Evolutionary conservation across 2,797 vertebrate genomes (phyloP).

Genomic region (Vespertilio murinus): DNA sequence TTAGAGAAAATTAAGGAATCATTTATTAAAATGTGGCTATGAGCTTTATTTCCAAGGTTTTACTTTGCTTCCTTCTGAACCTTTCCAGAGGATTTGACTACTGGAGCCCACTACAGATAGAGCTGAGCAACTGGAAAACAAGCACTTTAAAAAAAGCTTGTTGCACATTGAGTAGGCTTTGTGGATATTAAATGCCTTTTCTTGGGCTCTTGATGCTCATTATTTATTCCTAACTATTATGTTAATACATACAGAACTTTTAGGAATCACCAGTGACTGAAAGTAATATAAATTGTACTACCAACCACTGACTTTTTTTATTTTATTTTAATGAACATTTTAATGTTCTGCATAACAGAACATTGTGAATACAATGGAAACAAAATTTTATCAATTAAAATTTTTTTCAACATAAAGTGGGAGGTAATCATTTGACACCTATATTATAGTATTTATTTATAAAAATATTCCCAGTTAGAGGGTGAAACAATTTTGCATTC

Average conservation of each 20-base stretch:
- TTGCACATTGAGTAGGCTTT: not conserved
- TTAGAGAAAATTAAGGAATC: not conserved
- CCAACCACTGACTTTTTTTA: not conserved
- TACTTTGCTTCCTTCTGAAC: not conserved
- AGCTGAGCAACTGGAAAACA: not conserved
- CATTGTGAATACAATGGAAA: slow-evolving; percentile 94
- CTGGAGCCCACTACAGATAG: not conserved
- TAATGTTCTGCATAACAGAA: slow-evolving; percentile 97
- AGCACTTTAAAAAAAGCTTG: not conserved
- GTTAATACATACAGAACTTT: slow-evolving; percentile 42
- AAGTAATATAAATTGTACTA: not conserved
- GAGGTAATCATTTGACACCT: slow-evolving; percentile 86
- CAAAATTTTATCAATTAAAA: slow-evolving; percentile 86
- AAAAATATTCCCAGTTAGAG: slow-evolving; percentile 89
- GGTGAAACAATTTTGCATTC: slow-evolving; percentile 86
- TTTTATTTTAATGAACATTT: slow-evolving; percentile 94
- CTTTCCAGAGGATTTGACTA: not conserved
- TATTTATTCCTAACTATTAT: not conserved
- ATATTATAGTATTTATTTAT: slow-evolving; percentile 90
- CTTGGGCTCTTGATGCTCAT: not conserved
- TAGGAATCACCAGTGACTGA: not conserved
- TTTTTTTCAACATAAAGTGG: slow-evolving; percentile 82
- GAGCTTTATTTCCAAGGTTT: not conserved
- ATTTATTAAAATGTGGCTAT: not conserved
- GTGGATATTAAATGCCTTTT: not conserved